Conservation (phyloP, 2,797 vertebrate species). For the Heterohyrax brucei region DNA sequence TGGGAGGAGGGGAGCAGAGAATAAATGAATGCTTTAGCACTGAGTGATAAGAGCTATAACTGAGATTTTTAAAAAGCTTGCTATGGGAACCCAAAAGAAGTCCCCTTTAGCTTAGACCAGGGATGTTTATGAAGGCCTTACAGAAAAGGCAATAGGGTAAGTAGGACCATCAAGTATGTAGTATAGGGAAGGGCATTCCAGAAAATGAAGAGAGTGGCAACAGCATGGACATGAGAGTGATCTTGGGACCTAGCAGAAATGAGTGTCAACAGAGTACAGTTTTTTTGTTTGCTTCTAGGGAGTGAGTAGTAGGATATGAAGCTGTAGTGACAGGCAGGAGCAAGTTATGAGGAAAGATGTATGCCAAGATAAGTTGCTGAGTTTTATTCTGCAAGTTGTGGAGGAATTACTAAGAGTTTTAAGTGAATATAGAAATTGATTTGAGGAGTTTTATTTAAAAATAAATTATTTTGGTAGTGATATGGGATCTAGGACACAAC, state of each 20-base stretch:
- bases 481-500: neutral
- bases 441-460: neutral
- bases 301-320: neutral
- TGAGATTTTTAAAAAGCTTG: neutral
- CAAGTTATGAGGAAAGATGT: neutral
- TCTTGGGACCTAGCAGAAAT: neutral
- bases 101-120: neutral
- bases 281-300: neutral
- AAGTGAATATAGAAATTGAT: conserved; percentile 22
- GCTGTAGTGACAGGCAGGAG: neutral
- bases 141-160: neutral
- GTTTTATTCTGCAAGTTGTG: neutral
- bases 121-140: conserved; percentile 2
- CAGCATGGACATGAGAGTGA: neutral
- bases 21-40: neutral
- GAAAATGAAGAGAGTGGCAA: neutral
- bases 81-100: neutral
- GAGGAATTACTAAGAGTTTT: conserved; percentile 2
- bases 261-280: neutral
- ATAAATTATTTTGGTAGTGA: neutral
- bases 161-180: neutral
- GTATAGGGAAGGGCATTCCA: neutral
- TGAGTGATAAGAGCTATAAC: neutral
- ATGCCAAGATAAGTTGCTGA: neutral
- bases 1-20: neutral